Conservation (phyloP, 2,888 invertebrate species). For the Entomobrya proxima region DNA sequence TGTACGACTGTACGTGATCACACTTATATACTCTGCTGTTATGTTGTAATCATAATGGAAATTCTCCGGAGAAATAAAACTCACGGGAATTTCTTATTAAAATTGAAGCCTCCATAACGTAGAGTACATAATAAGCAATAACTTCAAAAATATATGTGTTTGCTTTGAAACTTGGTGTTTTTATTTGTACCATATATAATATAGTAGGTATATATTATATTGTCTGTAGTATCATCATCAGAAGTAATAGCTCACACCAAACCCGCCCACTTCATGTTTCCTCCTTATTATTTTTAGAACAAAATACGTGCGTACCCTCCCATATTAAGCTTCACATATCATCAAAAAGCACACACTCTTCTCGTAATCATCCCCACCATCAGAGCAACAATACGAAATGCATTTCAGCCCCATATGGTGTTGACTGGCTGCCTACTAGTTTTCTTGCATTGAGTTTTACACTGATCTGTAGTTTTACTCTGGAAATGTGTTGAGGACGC, state of each 20-base stretch:
- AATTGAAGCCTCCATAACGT: constrained; percentile 5
- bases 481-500: background rate
- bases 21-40: background rate
- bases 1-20: too few species aligned
- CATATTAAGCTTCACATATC: constrained; percentile 27
- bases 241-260: background rate
- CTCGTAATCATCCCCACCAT: background rate
- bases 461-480: background rate
- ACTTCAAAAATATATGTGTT: background rate
- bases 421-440: background rate
- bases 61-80: constrained; percentile 36
- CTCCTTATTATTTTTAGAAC: constrained; percentile 50
- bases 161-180: background rate
- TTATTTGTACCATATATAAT: background rate
- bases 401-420: constrained; percentile 43
- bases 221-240: background rate
- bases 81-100: constrained; percentile 53
- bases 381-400: constrained; percentile 20
- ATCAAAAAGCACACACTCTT: constrained; percentile 7
- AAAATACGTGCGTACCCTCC: constrained; percentile 38
- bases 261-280: constrained; percentile 40
- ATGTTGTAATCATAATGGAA: background rate
- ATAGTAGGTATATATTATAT: background rate
- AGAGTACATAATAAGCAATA: constrained; percentile 3
- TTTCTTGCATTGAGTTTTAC: background rate